A percentile compares a stretch with the other conserved stretches of the same genome.
Conservation (phyloP, 2,797 vertebrate species). For the Leptoclinus maculatus region DNA sequence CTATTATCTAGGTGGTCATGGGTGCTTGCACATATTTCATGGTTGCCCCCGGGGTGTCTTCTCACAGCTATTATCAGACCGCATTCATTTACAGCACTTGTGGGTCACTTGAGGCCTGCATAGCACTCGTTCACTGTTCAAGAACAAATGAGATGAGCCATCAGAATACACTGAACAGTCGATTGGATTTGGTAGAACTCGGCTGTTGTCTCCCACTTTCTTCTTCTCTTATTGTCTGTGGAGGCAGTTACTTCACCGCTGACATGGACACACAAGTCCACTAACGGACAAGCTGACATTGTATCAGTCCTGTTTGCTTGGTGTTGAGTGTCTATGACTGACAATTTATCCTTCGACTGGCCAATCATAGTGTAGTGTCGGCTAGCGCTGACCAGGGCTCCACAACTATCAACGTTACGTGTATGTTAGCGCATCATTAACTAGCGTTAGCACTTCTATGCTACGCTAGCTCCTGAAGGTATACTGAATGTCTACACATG, state of each 20-base stretch:
- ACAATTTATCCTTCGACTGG: background rate
- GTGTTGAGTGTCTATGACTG: background rate
- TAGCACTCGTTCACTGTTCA: conserved; percentile 39
- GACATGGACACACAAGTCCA: conserved; percentile 4
- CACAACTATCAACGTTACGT: too few species aligned
- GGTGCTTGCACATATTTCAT: conserved; percentile 86
- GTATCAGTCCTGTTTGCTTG: background rate
- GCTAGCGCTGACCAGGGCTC: too few species aligned
- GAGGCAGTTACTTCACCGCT: background rate
- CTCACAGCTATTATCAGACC: conserved; percentile 77
- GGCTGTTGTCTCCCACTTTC: background rate
- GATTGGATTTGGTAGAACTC: conserved; percentile 12
- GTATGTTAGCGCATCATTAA: background rate
- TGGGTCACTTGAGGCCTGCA: conserved; percentile 67
- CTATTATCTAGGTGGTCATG: conserved; percentile 84
- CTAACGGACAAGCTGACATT: background rate
- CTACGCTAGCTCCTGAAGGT: background rate
- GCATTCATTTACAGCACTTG: conserved; percentile 78
- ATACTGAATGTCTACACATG: background rate
- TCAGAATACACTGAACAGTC: conserved; percentile 22
- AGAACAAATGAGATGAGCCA: conserved; percentile 34
- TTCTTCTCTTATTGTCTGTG: conserved; percentile 6
- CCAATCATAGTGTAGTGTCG: too few species aligned
- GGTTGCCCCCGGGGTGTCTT: conserved; percentile 78
- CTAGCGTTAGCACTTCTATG: background rate